Evolutionary conservation across 2,113 vertebrate species (phyloP), one percentile per base, ranked within the genome.

Genomic region (Chamaea fasciata): DNA sequence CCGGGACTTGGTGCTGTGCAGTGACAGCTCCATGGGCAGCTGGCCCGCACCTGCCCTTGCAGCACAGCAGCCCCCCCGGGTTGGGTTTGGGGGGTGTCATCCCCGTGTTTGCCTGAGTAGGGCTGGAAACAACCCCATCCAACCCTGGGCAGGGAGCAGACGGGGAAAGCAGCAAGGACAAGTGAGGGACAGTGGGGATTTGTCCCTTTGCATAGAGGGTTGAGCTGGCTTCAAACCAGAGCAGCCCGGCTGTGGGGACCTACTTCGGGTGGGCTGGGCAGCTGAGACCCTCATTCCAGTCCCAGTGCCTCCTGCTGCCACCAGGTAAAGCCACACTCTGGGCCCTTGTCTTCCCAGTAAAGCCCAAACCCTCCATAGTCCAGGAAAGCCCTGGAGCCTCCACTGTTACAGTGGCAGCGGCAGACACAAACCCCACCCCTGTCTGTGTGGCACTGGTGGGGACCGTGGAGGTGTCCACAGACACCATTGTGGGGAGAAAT

Each of bases 191-290:
- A 5, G n/a, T 0, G 7, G 31, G 59, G 74, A 17, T 87, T 76
- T 80, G n/a, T 55, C 73, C 84, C 28, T 46, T 10, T 57, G 70
- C 1, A 0, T 0, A 10, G 30, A 24, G 41, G 39, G 28, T 15
- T 46, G 12, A 69, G 27, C 14, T 6, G 3, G 11, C 39, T 76
- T 33, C 76, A 73, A 30, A 90, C 20, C 52, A 39, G 39, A 7
- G 0, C 73, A 67, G 42, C 47, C 26, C 0, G 0, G 35, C 31
- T 1, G 1, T 11, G 18, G 33, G 35, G 24, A 30, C 35, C 44
- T 41, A 3, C 1, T 0, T 7, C 0, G 2, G 65, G 50, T 56
- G 70, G 37, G 56, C 16, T 3, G 17, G 41, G 46, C 39, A 59
- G 39, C 53, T 1, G 17, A 83, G 81, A 42, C 33, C 67, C 64